Evolutionary conservation across 1,140 invertebrate genomes (phyloP).

Genomic region (Mycetomoellerius zeteki): DNA sequence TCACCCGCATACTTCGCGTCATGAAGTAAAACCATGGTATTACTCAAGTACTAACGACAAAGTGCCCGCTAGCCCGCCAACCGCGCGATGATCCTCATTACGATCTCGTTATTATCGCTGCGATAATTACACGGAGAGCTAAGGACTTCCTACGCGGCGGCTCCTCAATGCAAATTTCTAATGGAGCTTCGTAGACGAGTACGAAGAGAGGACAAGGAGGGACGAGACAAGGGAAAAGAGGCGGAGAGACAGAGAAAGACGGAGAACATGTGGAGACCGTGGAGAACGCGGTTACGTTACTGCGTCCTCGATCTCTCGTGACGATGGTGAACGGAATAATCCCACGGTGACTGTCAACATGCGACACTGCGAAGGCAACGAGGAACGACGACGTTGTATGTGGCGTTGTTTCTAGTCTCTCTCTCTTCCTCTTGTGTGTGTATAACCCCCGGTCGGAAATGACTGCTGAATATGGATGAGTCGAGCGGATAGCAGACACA

Average conservation of each 20-base stretch:
- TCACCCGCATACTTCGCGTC: not conserved
- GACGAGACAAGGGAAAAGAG: conserved; percentile 6
- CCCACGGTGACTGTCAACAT: conserved; percentile 84
- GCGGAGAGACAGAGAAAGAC: not conserved
- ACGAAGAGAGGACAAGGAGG: not conserved
- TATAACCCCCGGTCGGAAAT: conserved; percentile 80
- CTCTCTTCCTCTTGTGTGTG: conserved; percentile 5
- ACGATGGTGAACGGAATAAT: conserved; percentile 77
- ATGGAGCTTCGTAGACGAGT: conserved; percentile 38
- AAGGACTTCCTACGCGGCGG: conserved; percentile 58
- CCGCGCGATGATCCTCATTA: conserved; percentile 53
- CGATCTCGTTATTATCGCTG: conserved; percentile 56
- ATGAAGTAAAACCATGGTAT: not conserved
- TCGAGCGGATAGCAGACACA: conserved; percentile 82
- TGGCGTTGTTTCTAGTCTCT: conserved; percentile 36
- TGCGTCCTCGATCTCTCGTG: conserved; percentile 76
- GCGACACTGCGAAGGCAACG: conserved; percentile 34
- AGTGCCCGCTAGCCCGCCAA: conserved; percentile 9
- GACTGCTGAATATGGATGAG: conserved; percentile 86
- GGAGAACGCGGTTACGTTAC: conserved; percentile 62
- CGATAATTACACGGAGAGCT: conserved; percentile 53
- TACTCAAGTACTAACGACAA: conserved; percentile 30
- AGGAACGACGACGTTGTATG: conserved; percentile 23
- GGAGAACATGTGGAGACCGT: conserved; percentile 15
- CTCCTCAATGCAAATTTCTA: conserved; percentile 60